These are phyloP conservation scores for Electrophaes corylata DNA, from an alignment of 2,888 invertebrate genomes.

Conservation along the genomic window DNA sequence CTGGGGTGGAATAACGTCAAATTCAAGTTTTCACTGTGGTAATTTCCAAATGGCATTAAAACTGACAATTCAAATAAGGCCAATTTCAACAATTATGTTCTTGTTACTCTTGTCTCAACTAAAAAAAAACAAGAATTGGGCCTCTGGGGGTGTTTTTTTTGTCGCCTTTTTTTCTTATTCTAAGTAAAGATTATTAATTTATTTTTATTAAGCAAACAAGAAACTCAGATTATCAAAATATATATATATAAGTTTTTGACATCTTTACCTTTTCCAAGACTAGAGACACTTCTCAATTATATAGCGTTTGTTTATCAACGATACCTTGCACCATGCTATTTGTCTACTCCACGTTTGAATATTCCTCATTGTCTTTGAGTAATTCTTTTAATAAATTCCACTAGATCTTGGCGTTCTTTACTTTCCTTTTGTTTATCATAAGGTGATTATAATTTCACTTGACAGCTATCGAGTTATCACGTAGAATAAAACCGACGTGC, in stretches of 20 bases:
- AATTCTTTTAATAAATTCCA: constrained; percentile 78
- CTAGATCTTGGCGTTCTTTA: constrained; percentile 48
- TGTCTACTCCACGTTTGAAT: constrained; percentile 75
- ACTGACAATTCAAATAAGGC: too few species aligned
- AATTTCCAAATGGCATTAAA: too few species aligned
- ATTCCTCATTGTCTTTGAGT: constrained; percentile 77
- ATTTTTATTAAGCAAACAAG: too few species aligned
- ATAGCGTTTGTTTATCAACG: constrained; percentile 68
- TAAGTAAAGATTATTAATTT: too few species aligned
- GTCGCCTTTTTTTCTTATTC: too few species aligned
- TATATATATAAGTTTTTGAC: too few species aligned
- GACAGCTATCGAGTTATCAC: constrained; percentile 55
- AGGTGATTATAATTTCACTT: constrained; percentile 48
- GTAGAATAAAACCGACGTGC: background rate
- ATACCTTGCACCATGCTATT: constrained; percentile 63
- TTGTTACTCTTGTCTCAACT: too few species aligned
- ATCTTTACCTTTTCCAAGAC: constrained; percentile 24
- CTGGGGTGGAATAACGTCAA: too few species aligned
- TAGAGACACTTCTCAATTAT: constrained; percentile 44
- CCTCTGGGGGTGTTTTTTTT: too few species aligned
- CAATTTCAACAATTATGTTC: too few species aligned
- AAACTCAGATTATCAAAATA: background rate
- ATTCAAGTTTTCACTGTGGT: too few species aligned
- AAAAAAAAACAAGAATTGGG: too few species aligned
- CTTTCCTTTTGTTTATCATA: constrained; percentile 67